Base-by-base conservation (phyloP, 2,888 invertebrate genomes). In the Xanthia togata region DNA sequence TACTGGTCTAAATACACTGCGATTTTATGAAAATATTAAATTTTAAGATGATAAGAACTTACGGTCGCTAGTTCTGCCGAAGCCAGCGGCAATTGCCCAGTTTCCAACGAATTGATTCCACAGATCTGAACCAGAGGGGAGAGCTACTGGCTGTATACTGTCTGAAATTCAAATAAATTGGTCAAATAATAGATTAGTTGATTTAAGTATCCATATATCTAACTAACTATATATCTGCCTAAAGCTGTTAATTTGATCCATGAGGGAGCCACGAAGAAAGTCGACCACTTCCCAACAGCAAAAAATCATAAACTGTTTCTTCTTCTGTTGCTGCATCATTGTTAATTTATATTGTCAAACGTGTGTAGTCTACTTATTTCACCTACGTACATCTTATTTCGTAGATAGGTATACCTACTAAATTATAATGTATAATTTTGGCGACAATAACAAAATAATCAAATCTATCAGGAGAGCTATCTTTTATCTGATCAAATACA, bases 11-110 rank as follows among this genome's bases (percentile, higher is more conserved):
- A 23, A 12, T 4, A 23, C 20, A 20, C 17, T 14, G 9, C 14
- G 2, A 23, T 67, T 31, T 35, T 35, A 31, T 31, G 4, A 67
- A 31, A 47, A 47, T 47, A 2, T 31, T 38, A 20, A 0, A 6
- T 57, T n/a, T 57, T 20, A 26, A n/a, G 20, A 47, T 47, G 2
- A 44, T 47, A 69, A n/a, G 9, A 44, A 76, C 92, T 93, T 76
- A 94, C 94, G 71, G 79, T 94, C 95, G 50, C 87, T 91, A 20
- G 93, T 94, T 68, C 84, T 90, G 44, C 94, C 94, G 73, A 91
- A 95, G 12, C 94, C 94, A 9, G 92, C 91, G 35, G 94, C 94
- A 0, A 82, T 75, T 0, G 90, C 87, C 91, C 91, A 92, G 35
- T 89, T 81, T 17, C 93, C 93, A 1, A 73, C 89, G 73, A 92